A percentile compares a stretch with the other conserved stretches of the same genome.
Conservation (phyloP, 2,888 invertebrate genomes). For the Papilio protenor region DNA sequence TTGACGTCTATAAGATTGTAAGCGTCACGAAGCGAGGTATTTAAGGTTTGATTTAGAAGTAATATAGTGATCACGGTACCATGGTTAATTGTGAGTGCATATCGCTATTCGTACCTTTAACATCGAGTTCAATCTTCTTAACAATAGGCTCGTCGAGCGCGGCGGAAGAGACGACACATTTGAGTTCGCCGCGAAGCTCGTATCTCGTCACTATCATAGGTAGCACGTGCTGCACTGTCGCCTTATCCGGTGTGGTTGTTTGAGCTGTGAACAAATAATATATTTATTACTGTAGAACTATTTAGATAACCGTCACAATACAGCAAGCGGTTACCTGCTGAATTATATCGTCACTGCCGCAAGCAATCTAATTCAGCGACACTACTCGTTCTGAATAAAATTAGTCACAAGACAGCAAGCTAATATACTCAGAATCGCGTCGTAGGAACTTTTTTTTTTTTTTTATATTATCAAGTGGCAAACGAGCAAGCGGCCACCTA, state of each 20-base stretch:
- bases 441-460: too few relatives aligned
- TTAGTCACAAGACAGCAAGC: too few relatives aligned
- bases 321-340: too few relatives aligned
- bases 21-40: too few relatives aligned
- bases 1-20: neutral
- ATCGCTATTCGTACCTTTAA: conserved; percentile 86
- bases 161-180: conserved; percentile 89
- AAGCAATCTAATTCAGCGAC: too few relatives aligned
- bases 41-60: too few relatives aligned
- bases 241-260: conserved; percentile 69
- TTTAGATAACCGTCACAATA: neutral
- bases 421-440: too few relatives aligned
- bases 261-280: conserved; percentile 59
- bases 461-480: too few relatives aligned
- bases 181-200: conserved; percentile 89
- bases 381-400: too few relatives aligned
- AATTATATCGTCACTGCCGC: too few relatives aligned
- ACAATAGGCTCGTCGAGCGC: conserved; percentile 86
- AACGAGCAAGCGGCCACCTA: too few relatives aligned
- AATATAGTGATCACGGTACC: neutral
- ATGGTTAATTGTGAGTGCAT: neutral
- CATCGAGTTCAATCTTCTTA: conserved; percentile 86
- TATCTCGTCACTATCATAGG: conserved; percentile 87
- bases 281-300: too few relatives aligned
- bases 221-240: conserved; percentile 68